Percentiles rank a stretch among this genome's conserved stretches.
These are phyloP conservation scores for Philhelius pedissequus DNA, from an alignment of 2,888 invertebrate genomes.

Conservation along the genomic window DNA sequence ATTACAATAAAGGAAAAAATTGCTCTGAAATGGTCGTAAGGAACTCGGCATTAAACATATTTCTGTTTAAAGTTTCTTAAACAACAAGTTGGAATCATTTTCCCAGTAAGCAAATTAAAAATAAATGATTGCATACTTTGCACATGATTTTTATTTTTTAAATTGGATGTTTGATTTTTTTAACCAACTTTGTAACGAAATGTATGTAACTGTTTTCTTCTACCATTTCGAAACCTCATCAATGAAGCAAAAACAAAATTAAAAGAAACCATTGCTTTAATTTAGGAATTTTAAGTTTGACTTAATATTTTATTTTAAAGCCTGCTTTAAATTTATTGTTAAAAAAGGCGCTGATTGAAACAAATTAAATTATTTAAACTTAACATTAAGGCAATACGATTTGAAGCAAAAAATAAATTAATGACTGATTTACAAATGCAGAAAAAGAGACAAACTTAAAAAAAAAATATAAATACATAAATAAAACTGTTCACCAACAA, in stretches of 20 bases:
- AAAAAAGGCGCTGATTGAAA: conserved; percentile 3
- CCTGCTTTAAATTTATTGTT: conserved; percentile 48
- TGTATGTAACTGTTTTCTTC: too few relatives aligned
- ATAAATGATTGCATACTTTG: too few relatives aligned
- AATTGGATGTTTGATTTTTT: too few relatives aligned
- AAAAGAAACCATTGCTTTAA: not conserved
- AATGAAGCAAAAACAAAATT: not conserved
- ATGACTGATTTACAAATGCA: not conserved
- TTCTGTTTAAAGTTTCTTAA: too few relatives aligned
- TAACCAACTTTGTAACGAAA: too few relatives aligned
- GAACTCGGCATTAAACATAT: too few relatives aligned
- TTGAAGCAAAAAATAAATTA: not conserved
- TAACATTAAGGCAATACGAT: conserved; percentile 19
- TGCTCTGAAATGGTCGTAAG: too few relatives aligned
- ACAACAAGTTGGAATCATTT: too few relatives aligned
- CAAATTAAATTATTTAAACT: conserved; percentile 23
- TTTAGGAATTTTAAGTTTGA: not conserved
- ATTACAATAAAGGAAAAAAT: too few relatives aligned
- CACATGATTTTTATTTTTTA: too few relatives aligned
- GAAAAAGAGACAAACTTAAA: conserved; percentile 12
- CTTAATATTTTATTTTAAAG: conserved; percentile 36
- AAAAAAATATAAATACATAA: conserved; percentile 1
- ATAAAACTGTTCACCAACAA: not conserved
- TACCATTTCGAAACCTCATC: too few relatives aligned
- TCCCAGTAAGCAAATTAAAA: too few relatives aligned